Conservation (phyloP, 2,888 invertebrate genomes). For the Anagyrus pseudococci region DNA sequence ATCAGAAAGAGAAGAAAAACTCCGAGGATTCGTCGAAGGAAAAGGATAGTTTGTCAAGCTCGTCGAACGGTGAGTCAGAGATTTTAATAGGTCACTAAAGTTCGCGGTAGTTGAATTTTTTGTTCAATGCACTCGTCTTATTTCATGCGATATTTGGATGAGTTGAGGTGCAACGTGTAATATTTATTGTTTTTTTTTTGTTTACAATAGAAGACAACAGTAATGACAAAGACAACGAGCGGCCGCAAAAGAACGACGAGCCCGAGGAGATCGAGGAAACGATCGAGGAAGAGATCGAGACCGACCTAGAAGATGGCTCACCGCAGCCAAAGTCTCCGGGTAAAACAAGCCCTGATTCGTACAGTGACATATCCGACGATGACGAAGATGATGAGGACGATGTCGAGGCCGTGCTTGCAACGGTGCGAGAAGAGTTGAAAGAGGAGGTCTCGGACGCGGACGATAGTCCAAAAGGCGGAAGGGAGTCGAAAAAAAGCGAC, state of each 20-base stretch:
- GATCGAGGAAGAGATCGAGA: conserved; percentile 20
- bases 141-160: too few relatives aligned
- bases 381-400: neutral
- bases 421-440: neutral
- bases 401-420: neutral
- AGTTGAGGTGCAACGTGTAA: too few relatives aligned
- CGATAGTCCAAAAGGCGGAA: neutral
- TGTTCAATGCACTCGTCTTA: too few relatives aligned
- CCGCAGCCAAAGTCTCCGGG: neutral
- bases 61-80: too few relatives aligned
- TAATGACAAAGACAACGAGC: neutral
- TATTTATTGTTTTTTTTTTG: too few relatives aligned
- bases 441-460: neutral
- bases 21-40: too few relatives aligned
- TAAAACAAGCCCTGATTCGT: neutral
- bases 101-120: too few relatives aligned
- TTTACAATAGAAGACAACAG: neutral
- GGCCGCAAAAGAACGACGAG: neutral
- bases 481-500: neutral
- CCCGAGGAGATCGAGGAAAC: conserved; percentile 26
- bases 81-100: too few relatives aligned
- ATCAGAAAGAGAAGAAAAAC: too few relatives aligned
- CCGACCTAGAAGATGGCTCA: neutral
- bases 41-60: too few relatives aligned
- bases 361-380: neutral